A percentile compares a stretch with the other conserved stretches of the same genome.
phyloP scores from a whole-genome alignment of 2,797 vertebrate genomes.

The Craterocephalus amniculus region DNA sequence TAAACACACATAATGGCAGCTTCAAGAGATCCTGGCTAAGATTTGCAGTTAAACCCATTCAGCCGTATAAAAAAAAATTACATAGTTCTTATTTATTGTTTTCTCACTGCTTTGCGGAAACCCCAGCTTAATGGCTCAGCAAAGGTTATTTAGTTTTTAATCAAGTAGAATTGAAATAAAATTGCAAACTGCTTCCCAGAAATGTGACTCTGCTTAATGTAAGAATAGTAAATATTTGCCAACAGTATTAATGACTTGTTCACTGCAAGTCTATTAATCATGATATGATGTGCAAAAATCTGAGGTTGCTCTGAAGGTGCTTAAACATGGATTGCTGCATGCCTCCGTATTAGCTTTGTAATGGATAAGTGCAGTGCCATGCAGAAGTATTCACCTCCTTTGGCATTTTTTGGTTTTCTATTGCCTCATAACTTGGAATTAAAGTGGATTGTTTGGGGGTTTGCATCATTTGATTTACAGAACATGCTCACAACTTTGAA shows the following conservation, averaged over 20 bases:
- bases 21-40: slow-evolving; percentile 4
- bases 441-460: too few relatives aligned
- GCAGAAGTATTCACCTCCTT: too few relatives aligned
- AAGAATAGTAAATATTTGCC: background rate
- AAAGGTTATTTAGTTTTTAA: background rate
- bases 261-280: background rate
- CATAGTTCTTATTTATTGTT: slow-evolving; percentile 5
- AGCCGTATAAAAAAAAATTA: background rate
- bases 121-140: background rate
- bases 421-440: too few relatives aligned
- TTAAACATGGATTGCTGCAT: too few relatives aligned
- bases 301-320: too few relatives aligned
- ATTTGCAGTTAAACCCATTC: slow-evolving; percentile 23
- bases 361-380: too few relatives aligned
- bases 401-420: too few relatives aligned
- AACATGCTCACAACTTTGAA: too few relatives aligned
- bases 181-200: background rate
- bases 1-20: slow-evolving; percentile 1
- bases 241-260: background rate
- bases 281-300: too few relatives aligned
- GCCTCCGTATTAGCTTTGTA: too few relatives aligned
- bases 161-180: background rate
- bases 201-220: background rate
- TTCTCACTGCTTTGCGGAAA: background rate
- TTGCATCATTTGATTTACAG: too few relatives aligned